These are phyloP conservation scores for Agriopis aurantiaria DNA, from an alignment of 2,888 invertebrate genomes.

Conservation along the genomic window DNA sequence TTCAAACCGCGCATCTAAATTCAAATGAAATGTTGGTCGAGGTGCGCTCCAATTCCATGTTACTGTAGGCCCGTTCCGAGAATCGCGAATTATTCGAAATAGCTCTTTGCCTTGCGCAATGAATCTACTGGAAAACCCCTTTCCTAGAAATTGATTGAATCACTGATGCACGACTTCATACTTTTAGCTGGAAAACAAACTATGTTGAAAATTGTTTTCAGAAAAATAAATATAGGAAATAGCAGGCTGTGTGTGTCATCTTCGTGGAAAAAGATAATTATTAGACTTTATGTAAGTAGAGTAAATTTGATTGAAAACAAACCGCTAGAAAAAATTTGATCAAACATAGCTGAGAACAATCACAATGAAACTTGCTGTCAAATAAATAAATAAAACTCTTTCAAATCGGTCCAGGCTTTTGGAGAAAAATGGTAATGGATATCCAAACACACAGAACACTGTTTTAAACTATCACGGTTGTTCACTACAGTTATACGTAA, in stretches of 20 bases:
- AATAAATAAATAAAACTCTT: no score
- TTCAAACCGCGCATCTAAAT: not conserved
- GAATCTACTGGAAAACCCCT: not conserved
- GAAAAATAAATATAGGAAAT: not conserved
- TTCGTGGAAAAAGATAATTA: not conserved
- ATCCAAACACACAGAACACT: no score
- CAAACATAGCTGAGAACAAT: no score
- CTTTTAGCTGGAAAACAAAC: not conserved
- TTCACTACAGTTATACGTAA: no score
- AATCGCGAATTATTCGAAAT: constrained; percentile 25
- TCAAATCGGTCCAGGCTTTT: no score
- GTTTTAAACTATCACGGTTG: no score
- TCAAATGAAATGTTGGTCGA: not conserved
- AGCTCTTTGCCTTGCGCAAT: not conserved
- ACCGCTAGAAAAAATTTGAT: no score
- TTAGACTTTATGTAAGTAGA: no score
- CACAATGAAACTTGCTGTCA: no score
- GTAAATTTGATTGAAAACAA: no score
- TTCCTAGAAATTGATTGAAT: not conserved
- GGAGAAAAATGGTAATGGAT: no score
- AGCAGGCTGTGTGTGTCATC: not conserved
- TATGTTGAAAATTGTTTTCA: not conserved
- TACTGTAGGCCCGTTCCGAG: constrained; percentile 15
- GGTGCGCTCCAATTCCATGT: not conserved
- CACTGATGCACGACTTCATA: not conserved